Conservation (phyloP, 2,888 invertebrate genomes). For the Agriopis aurantiaria region DNA sequence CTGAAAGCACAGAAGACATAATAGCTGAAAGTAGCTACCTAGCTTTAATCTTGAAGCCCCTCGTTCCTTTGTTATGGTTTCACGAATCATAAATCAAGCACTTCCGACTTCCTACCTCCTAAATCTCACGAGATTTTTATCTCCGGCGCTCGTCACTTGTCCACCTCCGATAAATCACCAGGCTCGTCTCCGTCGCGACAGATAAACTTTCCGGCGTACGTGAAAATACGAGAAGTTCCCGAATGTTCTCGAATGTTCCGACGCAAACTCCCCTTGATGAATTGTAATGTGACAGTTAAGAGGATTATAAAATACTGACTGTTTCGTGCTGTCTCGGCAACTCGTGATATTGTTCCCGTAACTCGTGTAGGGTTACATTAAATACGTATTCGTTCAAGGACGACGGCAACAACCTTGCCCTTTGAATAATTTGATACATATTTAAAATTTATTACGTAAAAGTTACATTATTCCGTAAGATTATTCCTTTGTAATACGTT, state of each 20-base stretch:
- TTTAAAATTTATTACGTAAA: background rate
- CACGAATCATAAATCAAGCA: constrained; percentile 24
- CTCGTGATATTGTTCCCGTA: constrained; percentile 5
- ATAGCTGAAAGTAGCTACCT: too few relatives aligned
- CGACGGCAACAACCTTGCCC: constrained; percentile 1
- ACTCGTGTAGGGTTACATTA: constrained; percentile 16
- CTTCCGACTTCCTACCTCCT: constrained; percentile 17
- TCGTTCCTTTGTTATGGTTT: constrained; percentile 14
- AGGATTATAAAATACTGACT: constrained; percentile 46
- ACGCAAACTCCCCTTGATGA: constrained; percentile 50
- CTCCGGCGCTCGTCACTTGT: constrained; percentile 45
- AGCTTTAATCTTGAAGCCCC: background rate
- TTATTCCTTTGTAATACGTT: background rate
- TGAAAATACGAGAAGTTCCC: constrained; percentile 57
- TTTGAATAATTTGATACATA: constrained; percentile 9
- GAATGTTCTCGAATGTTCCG: constrained; percentile 38
- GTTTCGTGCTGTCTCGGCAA: constrained; percentile 32
- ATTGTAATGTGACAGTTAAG: constrained; percentile 53
- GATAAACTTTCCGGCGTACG: constrained; percentile 58
- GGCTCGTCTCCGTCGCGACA: constrained; percentile 49
- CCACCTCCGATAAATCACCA: constrained; percentile 58
- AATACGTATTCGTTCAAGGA: constrained; percentile 20
- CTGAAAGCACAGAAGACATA: too few relatives aligned
- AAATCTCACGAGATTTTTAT: constrained; percentile 21
- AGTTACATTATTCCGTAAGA: background rate